Conservation (phyloP, 1,140 invertebrate genomes). For the Drosophila sproati region DNA sequence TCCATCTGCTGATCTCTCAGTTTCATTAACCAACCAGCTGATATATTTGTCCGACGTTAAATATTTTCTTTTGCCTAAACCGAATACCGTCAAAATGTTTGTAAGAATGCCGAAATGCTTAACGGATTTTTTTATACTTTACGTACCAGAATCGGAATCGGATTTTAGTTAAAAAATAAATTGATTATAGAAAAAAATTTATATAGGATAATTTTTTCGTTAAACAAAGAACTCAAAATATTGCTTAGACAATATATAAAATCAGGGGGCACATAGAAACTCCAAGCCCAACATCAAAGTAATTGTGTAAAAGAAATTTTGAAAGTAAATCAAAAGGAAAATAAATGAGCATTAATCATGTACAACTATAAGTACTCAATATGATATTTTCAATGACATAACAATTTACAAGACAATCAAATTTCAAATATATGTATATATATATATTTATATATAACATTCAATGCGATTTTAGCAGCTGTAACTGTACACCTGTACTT, state of each 20-base stretch:
- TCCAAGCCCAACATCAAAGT: slow-evolving; percentile 13
- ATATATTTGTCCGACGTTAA: too few relatives aligned
- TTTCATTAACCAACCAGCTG: too few relatives aligned
- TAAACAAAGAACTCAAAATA: too few relatives aligned
- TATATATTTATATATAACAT: slow-evolving; percentile 54
- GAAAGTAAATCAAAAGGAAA: slow-evolving; percentile 1
- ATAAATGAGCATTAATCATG: slow-evolving; percentile 10
- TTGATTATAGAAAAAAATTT: background rate
- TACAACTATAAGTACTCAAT: slow-evolving; percentile 19
- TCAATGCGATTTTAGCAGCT: slow-evolving; percentile 57
- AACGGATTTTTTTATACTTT: too few relatives aligned
- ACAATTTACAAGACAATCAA: slow-evolving; percentile 82
- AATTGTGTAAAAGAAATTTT: background rate
- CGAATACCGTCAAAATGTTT: too few relatives aligned
- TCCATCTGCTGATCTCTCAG: too few relatives aligned
- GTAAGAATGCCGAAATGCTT: too few relatives aligned
- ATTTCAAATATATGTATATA: slow-evolving; percentile 45
- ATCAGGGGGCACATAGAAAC: background rate
- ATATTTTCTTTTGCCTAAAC: too few relatives aligned
- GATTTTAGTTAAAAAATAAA: background rate
- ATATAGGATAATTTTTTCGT: too few relatives aligned
- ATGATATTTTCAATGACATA: slow-evolving; percentile 59
- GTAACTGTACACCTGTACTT: slow-evolving; percentile 44
- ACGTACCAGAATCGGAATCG: too few relatives aligned
- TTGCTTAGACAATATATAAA: too few relatives aligned